These are phyloP conservation scores for Artibeus lituratus DNA, from an alignment of 2,797 vertebrate genomes.

Conservation along the genomic window DNA sequence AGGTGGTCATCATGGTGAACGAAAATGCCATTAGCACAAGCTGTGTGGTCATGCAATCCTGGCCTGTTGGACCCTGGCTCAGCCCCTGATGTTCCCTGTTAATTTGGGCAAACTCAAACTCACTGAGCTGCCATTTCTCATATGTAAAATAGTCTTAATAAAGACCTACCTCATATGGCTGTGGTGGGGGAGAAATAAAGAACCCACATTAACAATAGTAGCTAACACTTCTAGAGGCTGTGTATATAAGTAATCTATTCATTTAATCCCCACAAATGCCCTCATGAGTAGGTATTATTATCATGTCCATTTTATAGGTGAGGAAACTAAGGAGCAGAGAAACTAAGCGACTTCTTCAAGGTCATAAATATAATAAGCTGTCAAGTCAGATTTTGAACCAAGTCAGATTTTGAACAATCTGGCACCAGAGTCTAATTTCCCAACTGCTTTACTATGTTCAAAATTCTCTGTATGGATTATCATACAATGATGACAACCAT, in stretches of 20 bases:
- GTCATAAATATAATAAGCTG: neutral
- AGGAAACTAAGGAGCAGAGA: conserved; percentile 14
- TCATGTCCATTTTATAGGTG: neutral
- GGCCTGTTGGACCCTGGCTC: neutral
- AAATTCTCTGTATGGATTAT: neutral
- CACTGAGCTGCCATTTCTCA: neutral
- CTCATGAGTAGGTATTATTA: neutral
- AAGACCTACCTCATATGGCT: neutral
- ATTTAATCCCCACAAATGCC: neutral
- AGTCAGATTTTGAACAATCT: neutral
- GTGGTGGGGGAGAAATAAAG: conserved; percentile 14
- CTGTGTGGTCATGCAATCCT: neutral
- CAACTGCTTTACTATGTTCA: neutral
- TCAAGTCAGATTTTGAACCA: neutral
- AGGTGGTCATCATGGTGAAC: neutral
- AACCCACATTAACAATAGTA: neutral
- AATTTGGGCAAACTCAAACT: neutral
- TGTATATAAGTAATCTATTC: neutral
- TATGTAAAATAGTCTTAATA: neutral
- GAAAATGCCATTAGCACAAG: neutral
- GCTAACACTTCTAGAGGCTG: neutral
- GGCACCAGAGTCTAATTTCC: neutral
- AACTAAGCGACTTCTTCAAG: neutral
- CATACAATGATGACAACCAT: neutral
- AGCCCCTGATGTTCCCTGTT: neutral